These are phyloP conservation scores for Protodeltote pygarga DNA, from an alignment of 2,888 invertebrate genomes.

Conservation along the genomic window DNA sequence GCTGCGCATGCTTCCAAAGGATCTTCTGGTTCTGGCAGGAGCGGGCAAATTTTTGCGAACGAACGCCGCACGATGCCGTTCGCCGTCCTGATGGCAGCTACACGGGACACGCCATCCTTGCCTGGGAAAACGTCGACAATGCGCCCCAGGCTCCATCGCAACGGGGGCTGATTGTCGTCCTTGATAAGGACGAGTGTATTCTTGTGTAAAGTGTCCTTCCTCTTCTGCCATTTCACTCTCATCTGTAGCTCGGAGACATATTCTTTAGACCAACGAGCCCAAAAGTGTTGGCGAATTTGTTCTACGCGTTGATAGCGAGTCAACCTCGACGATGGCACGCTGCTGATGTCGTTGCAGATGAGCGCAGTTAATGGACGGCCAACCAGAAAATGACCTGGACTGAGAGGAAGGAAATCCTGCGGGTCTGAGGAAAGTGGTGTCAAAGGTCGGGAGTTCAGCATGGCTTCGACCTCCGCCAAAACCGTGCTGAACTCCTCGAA, in stretches of 20 bases:
- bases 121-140: conserved; percentile 18
- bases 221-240: conserved; percentile 32
- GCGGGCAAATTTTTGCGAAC: conserved; percentile 9
- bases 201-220: not conserved
- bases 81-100: conserved; percentile 23
- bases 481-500: conserved; percentile 19
- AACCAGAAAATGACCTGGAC: conserved; percentile 28
- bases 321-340: conserved; percentile 7
- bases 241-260: conserved; percentile 39
- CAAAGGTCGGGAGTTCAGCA: conserved; percentile 32
- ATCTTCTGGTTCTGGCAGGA: too few species aligned
- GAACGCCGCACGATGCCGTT: conserved; percentile 8
- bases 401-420: conserved; percentile 14
- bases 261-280: conserved; percentile 41
- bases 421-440: conserved; percentile 30
- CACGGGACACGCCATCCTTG: conserved; percentile 24
- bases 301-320: conserved; percentile 28
- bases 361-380: conserved; percentile 22
- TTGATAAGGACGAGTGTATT: conserved; percentile 22
- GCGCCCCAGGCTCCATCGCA: conserved; percentile 28
- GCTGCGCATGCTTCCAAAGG: too few species aligned
- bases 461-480: conserved; percentile 21
- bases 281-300: conserved; percentile 46
- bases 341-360: conserved; percentile 2
- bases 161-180: conserved; percentile 20